Conservation (phyloP, 2,888 invertebrate genomes). For the Drosophila sordidapex region DNA sequence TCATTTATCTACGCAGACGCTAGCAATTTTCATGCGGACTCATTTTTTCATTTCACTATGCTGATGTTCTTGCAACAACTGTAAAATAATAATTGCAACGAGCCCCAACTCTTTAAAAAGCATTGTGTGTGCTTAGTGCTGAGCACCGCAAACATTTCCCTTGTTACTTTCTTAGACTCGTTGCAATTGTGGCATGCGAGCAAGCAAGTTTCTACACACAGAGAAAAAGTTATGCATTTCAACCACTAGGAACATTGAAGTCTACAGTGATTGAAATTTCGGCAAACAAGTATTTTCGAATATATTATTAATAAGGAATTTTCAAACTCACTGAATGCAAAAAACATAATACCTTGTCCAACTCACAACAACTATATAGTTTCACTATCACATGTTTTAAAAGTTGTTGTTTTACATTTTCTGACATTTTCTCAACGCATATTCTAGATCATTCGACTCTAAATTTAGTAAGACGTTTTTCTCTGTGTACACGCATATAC, state of each 20-base stretch:
- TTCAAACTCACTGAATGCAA: not conserved
- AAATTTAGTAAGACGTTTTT: not conserved
- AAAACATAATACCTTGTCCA: not conserved
- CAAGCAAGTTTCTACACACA: not conserved
- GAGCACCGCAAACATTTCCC: slow-evolving; percentile 53
- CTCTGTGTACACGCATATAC: not conserved
- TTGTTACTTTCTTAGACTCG: slow-evolving; percentile 31
- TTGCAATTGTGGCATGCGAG: slow-evolving; percentile 24
- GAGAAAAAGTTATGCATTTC: not conserved
- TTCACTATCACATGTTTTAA: not conserved
- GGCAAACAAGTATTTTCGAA: too few relatives aligned
- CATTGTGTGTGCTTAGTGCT: slow-evolving; percentile 31
- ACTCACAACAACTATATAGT: not conserved
- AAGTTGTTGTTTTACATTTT: not conserved
- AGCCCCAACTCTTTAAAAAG: slow-evolving; percentile 74
- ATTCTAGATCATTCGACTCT: not conserved
- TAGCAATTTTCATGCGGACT: not conserved
- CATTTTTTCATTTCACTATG: slow-evolving; percentile 19
- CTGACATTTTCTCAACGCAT: too few relatives aligned
- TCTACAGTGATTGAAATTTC: too few relatives aligned
- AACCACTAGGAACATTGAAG: too few relatives aligned
- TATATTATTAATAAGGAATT: not conserved
- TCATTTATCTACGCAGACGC: not conserved
- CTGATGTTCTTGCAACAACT: slow-evolving; percentile 48
- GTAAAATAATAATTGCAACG: slow-evolving; percentile 61